Percentiles rank a stretch among this genome's conserved stretches.
These are phyloP conservation scores for Piezodorus guildinii DNA, from an alignment of 1,140 invertebrate species.

Conservation along the genomic window DNA sequence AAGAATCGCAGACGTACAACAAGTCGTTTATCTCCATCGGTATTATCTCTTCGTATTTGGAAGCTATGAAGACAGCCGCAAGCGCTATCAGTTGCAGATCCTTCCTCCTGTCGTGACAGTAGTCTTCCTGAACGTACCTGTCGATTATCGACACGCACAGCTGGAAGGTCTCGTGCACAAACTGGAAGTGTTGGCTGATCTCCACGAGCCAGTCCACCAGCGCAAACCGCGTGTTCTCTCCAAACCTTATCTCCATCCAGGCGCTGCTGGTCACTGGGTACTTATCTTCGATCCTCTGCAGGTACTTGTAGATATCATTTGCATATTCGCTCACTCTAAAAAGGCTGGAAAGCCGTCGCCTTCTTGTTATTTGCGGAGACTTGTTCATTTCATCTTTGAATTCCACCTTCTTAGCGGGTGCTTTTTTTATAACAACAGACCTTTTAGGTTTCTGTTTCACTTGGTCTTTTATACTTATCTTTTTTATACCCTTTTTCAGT, in stretches of 20 bases:
- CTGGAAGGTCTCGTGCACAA: constrained; percentile 80
- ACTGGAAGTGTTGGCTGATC: constrained; percentile 73
- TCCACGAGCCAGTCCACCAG: constrained; percentile 88
- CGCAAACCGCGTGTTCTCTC: constrained; percentile 38
- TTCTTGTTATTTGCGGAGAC: neutral
- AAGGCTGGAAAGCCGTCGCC: neutral
- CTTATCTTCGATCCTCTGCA: constrained; percentile 13
- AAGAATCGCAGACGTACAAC: constrained; percentile 80
- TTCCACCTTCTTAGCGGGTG: neutral
- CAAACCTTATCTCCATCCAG: neutral
- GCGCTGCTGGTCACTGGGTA: constrained; percentile 16
- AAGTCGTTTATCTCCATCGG: constrained; percentile 73
- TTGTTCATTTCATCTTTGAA: neutral
- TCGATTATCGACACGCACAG: constrained; percentile 79
- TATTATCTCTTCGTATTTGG: constrained; percentile 92
- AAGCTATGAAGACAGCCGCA: constrained; percentile 78
- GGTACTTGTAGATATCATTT: constrained; percentile 7
- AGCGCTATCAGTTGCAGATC: constrained; percentile 82
- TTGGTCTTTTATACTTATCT: neutral
- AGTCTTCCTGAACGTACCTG: constrained; percentile 63
- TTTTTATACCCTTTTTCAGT: neutral
- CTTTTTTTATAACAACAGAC: too few species aligned
- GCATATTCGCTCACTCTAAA: constrained; percentile 5
- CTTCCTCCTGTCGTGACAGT: constrained; percentile 47
- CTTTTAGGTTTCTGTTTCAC: neutral